Percentiles rank a stretch among this genome's conserved stretches.
Conservation (phyloP, 2,888 invertebrate genomes). For the Oxycera nigricornis region DNA sequence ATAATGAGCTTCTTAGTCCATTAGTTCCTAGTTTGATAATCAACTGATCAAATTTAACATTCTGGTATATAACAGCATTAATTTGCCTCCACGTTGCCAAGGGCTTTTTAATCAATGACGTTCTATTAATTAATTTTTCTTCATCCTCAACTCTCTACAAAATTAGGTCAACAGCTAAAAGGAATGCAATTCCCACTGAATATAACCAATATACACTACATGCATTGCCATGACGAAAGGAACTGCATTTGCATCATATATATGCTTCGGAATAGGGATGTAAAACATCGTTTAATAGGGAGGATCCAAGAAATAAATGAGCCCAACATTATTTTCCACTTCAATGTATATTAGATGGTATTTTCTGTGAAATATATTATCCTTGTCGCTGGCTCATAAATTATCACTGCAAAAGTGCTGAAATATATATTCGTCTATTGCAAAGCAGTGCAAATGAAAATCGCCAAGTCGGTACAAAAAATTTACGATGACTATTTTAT, state of each 20-base stretch:
- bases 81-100: too few species aligned
- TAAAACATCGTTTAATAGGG: background rate
- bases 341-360: conserved; percentile 4
- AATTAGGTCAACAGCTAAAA: too few species aligned
- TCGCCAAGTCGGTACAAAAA: background rate
- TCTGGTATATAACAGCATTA: too few species aligned
- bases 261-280: too few species aligned
- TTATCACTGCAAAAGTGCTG: background rate
- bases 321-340: background rate
- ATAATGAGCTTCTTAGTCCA: too few species aligned
- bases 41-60: too few species aligned
- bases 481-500: conserved; percentile 2
- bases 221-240: too few species aligned
- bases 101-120: conserved; percentile 1
- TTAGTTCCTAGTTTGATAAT: too few species aligned
- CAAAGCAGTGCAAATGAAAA: background rate
- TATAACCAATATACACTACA: too few species aligned
- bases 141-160: background rate
- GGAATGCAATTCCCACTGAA: too few species aligned
- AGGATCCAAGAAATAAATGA: background rate
- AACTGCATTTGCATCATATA: too few species aligned
- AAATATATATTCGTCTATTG: background rate
- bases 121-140: background rate
- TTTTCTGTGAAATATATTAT: conserved; percentile 1
- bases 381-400: background rate